These are phyloP conservation scores for Hydroisotoma schaefferi DNA, from an alignment of 2,888 invertebrate species.

Conservation along the genomic window DNA sequence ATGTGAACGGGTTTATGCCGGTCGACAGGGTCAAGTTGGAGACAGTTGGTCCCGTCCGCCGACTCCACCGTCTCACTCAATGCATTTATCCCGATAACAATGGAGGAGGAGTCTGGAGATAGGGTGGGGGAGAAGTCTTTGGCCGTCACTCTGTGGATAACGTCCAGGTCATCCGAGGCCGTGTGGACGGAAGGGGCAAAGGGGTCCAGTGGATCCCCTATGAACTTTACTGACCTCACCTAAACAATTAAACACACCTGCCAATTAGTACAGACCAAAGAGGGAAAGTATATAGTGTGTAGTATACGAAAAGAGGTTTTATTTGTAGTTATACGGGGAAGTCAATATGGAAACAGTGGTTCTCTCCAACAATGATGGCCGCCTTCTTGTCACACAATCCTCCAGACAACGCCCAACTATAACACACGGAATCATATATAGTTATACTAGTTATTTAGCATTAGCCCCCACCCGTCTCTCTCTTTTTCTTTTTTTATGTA, in stretches of 20 bases:
- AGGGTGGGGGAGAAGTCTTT: constrained; percentile 8
- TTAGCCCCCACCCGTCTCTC: no score
- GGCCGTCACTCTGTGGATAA: constrained; percentile 11
- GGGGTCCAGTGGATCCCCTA: constrained; percentile 24
- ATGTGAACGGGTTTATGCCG: constrained; percentile 22
- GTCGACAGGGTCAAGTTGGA: constrained; percentile 11
- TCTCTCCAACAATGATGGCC: constrained; percentile 22
- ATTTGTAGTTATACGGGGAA: no score
- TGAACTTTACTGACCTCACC: constrained; percentile 19
- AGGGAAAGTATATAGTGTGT: no score
- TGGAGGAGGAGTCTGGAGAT: neutral
- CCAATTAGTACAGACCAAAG: no score
- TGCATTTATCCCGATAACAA: constrained; percentile 26
- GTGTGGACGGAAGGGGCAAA: constrained; percentile 22
- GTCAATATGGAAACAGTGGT: constrained; percentile 20
- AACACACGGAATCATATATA: neutral
- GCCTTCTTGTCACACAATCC: constrained; percentile 25
- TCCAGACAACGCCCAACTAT: constrained; percentile 22
- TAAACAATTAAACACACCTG: no score
- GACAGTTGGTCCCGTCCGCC: constrained; percentile 13
- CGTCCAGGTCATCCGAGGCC: constrained; percentile 12
- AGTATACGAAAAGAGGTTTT: no score
- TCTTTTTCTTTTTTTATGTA: no score
- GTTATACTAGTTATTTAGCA: no score
- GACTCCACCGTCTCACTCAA: constrained; percentile 13